Percentiles rank a stretch among this genome's conserved stretches.
Evolutionary conservation across 2,888 invertebrate genomes (phyloP).

Genomic region (Ceriagrion tenellum): DNA sequence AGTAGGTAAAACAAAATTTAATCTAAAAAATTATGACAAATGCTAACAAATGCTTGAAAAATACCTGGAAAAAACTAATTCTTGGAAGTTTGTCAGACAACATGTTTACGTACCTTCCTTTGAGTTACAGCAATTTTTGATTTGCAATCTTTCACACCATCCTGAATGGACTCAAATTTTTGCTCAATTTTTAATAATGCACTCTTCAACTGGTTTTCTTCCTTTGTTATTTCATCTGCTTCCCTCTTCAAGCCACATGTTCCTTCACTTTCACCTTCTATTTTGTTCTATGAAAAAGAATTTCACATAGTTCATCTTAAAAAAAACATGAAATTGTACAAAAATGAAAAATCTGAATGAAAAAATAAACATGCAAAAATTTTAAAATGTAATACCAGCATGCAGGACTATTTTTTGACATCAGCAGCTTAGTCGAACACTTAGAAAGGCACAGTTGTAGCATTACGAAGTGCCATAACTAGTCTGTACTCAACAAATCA

Average conservation of each 20-base stretch:
- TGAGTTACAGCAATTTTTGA: conserved; percentile 81
- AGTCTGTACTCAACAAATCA: too few species aligned
- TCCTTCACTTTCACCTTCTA: conserved; percentile 46
- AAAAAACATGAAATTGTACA: too few species aligned
- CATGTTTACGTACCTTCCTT: conserved; percentile 77
- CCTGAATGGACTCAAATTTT: conserved; percentile 82
- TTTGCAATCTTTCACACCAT: conserved; percentile 81
- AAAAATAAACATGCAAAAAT: too few species aligned
- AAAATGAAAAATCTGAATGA: too few species aligned
- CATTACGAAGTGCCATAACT: too few species aligned
- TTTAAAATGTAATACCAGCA: too few species aligned
- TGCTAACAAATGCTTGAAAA: too few species aligned
- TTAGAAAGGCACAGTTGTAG: too few species aligned
- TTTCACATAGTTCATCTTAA: background rate
- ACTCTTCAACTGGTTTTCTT: conserved; percentile 85
- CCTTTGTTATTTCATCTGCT: conserved; percentile 81
- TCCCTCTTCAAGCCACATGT: conserved; percentile 79
- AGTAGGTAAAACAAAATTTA: too few species aligned
- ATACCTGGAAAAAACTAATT: background rate
- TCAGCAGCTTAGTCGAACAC: too few species aligned
- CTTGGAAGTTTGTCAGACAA: background rate
- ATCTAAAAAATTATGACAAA: too few species aligned
- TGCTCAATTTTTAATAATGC: conserved; percentile 88
- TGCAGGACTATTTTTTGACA: too few species aligned
- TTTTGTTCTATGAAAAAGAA: conserved; percentile 30